These are phyloP conservation scores for Choreutis nemorana DNA, from an alignment of 2,888 invertebrate species.

Conservation along the genomic window DNA sequence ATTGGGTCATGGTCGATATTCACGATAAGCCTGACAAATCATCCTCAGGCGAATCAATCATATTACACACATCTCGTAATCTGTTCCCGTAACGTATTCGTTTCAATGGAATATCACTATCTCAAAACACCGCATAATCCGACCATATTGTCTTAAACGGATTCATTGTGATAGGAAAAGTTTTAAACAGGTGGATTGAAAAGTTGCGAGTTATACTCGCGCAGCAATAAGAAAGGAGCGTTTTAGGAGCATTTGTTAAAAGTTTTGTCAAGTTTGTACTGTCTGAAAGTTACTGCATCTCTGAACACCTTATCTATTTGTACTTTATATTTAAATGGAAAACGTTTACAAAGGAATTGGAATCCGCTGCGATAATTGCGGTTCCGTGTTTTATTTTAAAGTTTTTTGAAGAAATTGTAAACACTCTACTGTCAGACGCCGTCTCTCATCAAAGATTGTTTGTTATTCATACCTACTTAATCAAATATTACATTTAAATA, in stretches of 20 bases:
- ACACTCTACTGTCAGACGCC: slow-evolving; percentile 18
- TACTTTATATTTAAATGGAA: too few relatives aligned
- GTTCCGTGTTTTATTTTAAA: slow-evolving; percentile 16
- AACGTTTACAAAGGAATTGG: too few relatives aligned
- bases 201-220: slow-evolving; percentile 39
- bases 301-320: too few relatives aligned
- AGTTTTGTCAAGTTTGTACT: slow-evolving; percentile 25
- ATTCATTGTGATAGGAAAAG: slow-evolving; percentile 51
- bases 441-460: too few relatives aligned
- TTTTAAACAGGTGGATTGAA: slow-evolving; percentile 47
- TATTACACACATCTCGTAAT: too few relatives aligned
- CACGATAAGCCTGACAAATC: too few relatives aligned
- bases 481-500: too few relatives aligned
- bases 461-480: too few relatives aligned
- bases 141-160: slow-evolving; percentile 41
- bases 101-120: slow-evolving; percentile 30
- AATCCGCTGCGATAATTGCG: too few relatives aligned
- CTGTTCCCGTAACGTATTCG: slow-evolving; percentile 23
- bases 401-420: slow-evolving; percentile 17
- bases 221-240: slow-evolving; percentile 33
- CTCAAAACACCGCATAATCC: too few relatives aligned
- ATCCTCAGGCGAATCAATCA: too few relatives aligned
- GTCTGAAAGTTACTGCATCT: slow-evolving; percentile 6
- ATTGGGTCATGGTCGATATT: too few relatives aligned
- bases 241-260: slow-evolving; percentile 40